Evolutionary conservation across 2,888 invertebrate species (phyloP), one percentile per base, ranked within the genome.

Genomic region (Amphipoea oculea): DNA sequence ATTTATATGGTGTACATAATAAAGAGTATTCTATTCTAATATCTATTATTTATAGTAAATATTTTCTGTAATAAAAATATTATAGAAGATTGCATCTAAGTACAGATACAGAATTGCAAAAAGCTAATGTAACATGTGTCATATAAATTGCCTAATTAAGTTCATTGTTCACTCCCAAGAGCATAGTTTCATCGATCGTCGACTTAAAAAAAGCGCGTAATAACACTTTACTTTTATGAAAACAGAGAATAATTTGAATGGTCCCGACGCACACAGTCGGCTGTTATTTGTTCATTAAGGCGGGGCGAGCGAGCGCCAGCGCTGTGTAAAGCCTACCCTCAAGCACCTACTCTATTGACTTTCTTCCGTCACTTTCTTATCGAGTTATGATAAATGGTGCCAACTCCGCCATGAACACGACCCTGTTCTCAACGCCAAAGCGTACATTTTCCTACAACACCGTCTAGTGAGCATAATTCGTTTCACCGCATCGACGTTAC

Each of bases 361-460:
- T 96, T 96, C 96, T 96, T 96, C 96, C 96, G 96, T 94, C 96
- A 96, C 95, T 96, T 96, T 95, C 96, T 96, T 96, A 95, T 95
- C 94, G 92, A 95, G 96, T 96, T 96, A 96, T 96, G 95, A 96
- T 95, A 96, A 95, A 96, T 95, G 94, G 91, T 88, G 81, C 72
- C 40, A 48, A 62, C 68, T 69, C 78, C 91, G 89, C 84, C n/a
- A 85, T 70, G 92, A 93, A 93, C 82, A 74, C 79, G 83, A 91
- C 94, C 83, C 82, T 95, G 90, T 89, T 82, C 29, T 40, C 77
- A 72, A 70, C 67, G 45, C 4, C 11, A 60, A 87, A 95, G 89
- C 90, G 92, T 89, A 82, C 87, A 91, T 83, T 92, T 91, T 95
- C 86, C 85, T 75, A 75, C 72, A 82, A 69, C 86, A 83, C 51